Base-by-base conservation (phyloP, 2,888 invertebrate species). In the Esperia sulphurella region DNA sequence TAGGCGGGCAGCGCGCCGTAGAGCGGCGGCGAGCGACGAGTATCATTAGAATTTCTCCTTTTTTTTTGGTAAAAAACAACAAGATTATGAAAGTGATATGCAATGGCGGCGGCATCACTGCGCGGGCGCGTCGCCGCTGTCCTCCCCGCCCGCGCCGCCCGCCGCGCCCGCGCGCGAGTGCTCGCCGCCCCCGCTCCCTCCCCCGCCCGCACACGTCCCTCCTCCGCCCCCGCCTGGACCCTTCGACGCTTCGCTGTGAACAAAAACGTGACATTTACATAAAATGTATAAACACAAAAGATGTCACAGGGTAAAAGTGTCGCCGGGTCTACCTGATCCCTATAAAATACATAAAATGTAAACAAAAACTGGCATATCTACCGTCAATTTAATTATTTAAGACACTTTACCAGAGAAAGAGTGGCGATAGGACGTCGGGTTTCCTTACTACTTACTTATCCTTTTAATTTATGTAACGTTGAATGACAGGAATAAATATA, bases 41-140 rank as follows among this genome's bases (percentile, higher is more conserved):
- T 63, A 63, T 60, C 66, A 63, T 61, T 75, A 70, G 58, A 74
- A 65, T 72, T 78, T 73, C 70, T 74, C 70, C 75, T 75, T 86
- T 85, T 84, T 21, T 80, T 86, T 85, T 84, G 83, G 85, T 83
- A 83, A 80, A 83, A 76, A 79, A 79, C 75, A 81, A 83, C 82
- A 83, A 79, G 79, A 79, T 80, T 75, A 79, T 79, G 80, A 76
- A 75, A 76, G 75, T 79, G 82, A 80, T 79, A 79, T 83, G 80
- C 78, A 75, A 75, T 66, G 54, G 57, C 35, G 55, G 50, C 53
- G 58, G 55, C 69, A 76, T 79, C 81, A 82, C 74, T 79, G 80
- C 57, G 72, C 50, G 33, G 44, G 49, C 41, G 31, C 48, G 40
- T 50, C 41, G 44, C 14, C 52, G 38, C 31, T 53, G 45, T 31